Evolutionary conservation across 1,140 invertebrate species (phyloP).

Genomic region (Acromyrmex heyeri): DNA sequence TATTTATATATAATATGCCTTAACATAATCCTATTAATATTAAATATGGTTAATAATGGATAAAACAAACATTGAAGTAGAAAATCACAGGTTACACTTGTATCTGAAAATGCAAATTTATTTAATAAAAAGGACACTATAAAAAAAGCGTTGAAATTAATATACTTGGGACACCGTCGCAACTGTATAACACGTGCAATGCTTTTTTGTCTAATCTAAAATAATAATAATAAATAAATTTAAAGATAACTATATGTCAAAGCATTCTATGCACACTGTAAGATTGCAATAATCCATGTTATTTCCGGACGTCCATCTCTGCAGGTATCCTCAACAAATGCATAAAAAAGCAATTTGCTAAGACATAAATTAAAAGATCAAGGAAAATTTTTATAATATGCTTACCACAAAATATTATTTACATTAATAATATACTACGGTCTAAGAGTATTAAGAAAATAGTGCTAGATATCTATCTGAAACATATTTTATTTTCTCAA

Average conservation of each 20-base stretch:
- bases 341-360: constrained; percentile 68
- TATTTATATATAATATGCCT: constrained; percentile 64
- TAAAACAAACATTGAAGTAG: constrained; percentile 71
- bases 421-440: constrained; percentile 77
- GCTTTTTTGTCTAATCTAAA: constrained; percentile 66
- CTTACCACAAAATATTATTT: constrained; percentile 70
- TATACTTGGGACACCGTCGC: constrained; percentile 60
- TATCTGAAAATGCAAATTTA: constrained; percentile 70
- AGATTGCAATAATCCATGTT: constrained; percentile 47
- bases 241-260: constrained; percentile 59
- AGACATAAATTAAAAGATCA: constrained; percentile 64
- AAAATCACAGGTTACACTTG: constrained; percentile 64
- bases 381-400: constrained; percentile 60
- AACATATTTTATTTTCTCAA: constrained; percentile 32
- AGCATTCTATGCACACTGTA: constrained; percentile 59
- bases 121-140: constrained; percentile 67
- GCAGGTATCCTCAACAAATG: constrained; percentile 61
- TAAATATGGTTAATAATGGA: constrained; percentile 67
- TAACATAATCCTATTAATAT: constrained; percentile 68
- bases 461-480: constrained; percentile 77
- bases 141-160: constrained; percentile 74
- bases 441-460: constrained; percentile 82
- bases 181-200: constrained; percentile 64
- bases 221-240: constrained; percentile 74
- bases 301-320: constrained; percentile 60